Base-by-base conservation (phyloP, 2,888 invertebrate genomes). In the Brachylomia viminalis region DNA sequence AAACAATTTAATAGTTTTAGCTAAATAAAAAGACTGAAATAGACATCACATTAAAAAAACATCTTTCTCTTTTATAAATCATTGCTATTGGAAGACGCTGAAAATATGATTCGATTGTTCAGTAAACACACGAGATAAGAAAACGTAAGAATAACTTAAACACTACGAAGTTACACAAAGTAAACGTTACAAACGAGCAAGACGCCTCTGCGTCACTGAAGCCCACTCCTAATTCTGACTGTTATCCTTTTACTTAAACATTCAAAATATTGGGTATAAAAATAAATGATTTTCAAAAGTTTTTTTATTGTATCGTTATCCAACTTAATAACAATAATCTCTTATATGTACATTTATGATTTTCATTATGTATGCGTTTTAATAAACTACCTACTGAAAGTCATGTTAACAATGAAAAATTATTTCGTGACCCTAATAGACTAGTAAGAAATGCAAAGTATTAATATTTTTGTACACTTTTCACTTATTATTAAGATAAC, bases 401-500 rank as follows among this genome's bases (percentile, higher is more conserved):
- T 80, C 89, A 88, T 91, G 89, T 90, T 83, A 91, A 92, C 91
- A 91, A 89, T 86, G 88, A 89, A 83, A 89, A 89, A 88, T 69
- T 87, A 90, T 91, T 93, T 93, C 92, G 95, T 95, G 96, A 95
- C 94, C 94, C 95, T 95, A 95, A 92, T 90, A 93, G 96, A 96
- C 96, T 96, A 96, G 96, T 94, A 91, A 94, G 95, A 96, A 96
- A 96, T 96, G 95, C 95, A 95, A 93, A 92, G 62, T 93, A 93
- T 92, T 94, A 86, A 92, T 94, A 92, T 92, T 93, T 95, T 96
- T 96, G 96, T 96, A 96, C 96, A 96, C 90, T 94, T 94, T 94
- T 94, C 91, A 92, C 96, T 95, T 96, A 96, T 91, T 91, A 96
- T 94, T 96, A 96, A 93, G 92, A 94, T 96, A 96, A 96, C 96